Percentiles rank a stretch among this genome's conserved stretches.
Evolutionary conservation across 1,140 invertebrate species (phyloP).

Genomic region (Trypoxylus dichotomus): DNA sequence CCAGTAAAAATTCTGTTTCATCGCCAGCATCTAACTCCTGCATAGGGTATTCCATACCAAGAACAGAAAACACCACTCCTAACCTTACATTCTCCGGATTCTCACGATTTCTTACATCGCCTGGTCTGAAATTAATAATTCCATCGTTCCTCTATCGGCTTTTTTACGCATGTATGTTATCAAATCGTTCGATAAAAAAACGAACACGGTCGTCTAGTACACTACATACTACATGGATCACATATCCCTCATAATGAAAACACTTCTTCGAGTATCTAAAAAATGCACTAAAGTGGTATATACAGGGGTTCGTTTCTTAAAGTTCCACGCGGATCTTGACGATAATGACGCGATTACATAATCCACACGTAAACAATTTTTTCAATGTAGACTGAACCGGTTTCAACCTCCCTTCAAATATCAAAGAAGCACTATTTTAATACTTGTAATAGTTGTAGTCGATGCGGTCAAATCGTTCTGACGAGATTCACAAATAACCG

Average conservation of each 20-base stretch:
- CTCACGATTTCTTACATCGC: neutral
- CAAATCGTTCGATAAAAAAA: conserved; percentile 7
- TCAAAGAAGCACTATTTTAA: neutral
- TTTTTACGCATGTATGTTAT: conserved; percentile 8
- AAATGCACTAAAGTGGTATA: conserved; percentile 10
- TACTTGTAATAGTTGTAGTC: neutral
- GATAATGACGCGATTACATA: neutral
- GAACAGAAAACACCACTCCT: conserved; percentile 1
- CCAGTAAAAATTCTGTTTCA: conserved; percentile 65
- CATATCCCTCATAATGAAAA: conserved; percentile 1
- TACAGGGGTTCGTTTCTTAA: neutral
- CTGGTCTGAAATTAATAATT: conserved; percentile 9
- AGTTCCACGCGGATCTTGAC: neutral
- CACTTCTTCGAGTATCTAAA: neutral
- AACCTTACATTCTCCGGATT: conserved; percentile 26
- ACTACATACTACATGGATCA: neutral
- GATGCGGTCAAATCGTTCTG: neutral
- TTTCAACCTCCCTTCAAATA: neutral
- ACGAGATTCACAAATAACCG: neutral
- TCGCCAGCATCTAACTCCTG: conserved; percentile 68
- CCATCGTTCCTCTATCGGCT: neutral
- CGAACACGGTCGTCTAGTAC: neutral
- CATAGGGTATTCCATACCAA: conserved; percentile 53
- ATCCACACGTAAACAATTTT: neutral
- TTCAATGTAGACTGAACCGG: neutral